A percentile compares a stretch with the other conserved stretches of the same genome.
Conservation (phyloP, 2,888 invertebrate genomes). For the Orchesellides sinensis region DNA sequence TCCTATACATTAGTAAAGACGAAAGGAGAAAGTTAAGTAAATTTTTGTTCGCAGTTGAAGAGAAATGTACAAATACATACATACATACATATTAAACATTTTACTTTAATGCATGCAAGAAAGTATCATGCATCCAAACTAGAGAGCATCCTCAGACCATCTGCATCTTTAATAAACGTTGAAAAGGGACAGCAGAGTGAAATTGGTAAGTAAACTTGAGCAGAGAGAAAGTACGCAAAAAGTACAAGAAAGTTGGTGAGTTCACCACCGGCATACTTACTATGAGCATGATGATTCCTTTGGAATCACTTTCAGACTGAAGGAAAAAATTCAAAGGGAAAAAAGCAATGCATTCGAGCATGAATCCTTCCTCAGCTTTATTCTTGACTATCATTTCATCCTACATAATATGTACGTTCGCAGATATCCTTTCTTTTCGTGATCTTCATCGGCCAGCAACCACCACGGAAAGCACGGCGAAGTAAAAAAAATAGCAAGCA, state of each 20-base stretch:
- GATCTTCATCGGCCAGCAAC: constrained; percentile 5
- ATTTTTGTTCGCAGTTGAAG: no score
- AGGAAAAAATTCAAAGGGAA: constrained; percentile 40
- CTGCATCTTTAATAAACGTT: not conserved
- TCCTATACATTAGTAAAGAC: no score
- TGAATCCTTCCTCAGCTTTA: constrained; percentile 46
- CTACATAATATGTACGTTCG: no score
- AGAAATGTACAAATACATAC: no score
- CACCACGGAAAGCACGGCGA: not conserved
- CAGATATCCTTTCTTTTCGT: no score
- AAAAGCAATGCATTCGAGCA: constrained; percentile 43
- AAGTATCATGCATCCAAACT: no score
- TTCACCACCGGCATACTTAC: no score
- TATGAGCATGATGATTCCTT: not conserved
- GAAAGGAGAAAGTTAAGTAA: no score
- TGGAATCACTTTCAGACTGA: constrained; percentile 8
- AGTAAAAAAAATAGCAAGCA: not conserved
- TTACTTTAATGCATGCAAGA: no score
- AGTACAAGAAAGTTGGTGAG: not conserved
- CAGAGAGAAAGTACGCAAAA: not conserved
- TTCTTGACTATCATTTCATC: constrained; percentile 18
- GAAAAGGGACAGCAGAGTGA: no score
- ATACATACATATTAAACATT: no score
- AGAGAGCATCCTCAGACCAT: constrained; percentile 1
- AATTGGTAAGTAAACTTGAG: no score